Base-by-base conservation (phyloP, 1,140 invertebrate genomes). In the Apis cerana region DNA sequence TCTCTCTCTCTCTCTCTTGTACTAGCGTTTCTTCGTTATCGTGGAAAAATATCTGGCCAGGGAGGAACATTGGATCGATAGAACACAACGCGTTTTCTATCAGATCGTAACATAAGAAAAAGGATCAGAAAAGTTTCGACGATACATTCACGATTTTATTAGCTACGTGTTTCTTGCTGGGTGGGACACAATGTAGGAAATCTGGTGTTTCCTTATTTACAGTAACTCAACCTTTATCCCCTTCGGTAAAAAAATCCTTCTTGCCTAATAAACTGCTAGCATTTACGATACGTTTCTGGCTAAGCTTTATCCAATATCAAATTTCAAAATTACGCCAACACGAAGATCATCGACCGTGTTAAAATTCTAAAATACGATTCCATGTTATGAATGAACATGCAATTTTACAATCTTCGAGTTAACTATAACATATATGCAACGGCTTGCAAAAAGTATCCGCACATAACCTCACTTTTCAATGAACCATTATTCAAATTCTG, bases 51-150 rank as follows among this genome's bases (percentile, higher is more conserved):
- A 75, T 59, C 54, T 3, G 48, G 64, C 76, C 19, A n/a, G 75
- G 75, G 72, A 75, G 58, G 58, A 43, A 43, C 76, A 78, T 56
- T 79, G 58, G 84, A 76, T 86, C 86, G 84, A 84, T 83, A 58
- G 80, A 85, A 84, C 67, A 81, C 83, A 79, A 43, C 52, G n/a
- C 9, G 43, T 83, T 86, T 83, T 27, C 62, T 68, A 52, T 76
- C 33, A 70, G 56, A 27, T 69, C 67, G 64, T 56, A 56, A 52
- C 76, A 59, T 21, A 58, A 82, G 69, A 76, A 76, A 80, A 48
- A 27, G 75, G 70, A 67, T 67, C 61, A 75, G 76, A 27, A 68
- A 75, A 83, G 70, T 86, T 87, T 83, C 83, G 54, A n/a, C 61
- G 71, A 50, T 75, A 83, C 62, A 33, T 78, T 23, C 58, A 64